Conservation (phyloP, 1,140 invertebrate genomes). For the Argopecten irradians region DNA sequence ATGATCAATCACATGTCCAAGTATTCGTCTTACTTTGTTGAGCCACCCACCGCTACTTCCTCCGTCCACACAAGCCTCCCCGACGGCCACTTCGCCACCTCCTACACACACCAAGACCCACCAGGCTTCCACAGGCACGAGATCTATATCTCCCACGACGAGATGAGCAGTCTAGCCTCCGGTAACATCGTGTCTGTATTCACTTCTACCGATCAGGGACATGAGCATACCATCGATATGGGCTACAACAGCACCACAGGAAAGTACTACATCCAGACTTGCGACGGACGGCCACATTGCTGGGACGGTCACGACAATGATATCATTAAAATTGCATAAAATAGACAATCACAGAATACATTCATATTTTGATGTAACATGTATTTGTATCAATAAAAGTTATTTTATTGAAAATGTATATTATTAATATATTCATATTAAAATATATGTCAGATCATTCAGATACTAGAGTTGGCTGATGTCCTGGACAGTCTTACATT, state of each 20-base stretch:
- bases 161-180: not conserved
- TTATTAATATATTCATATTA: not conserved
- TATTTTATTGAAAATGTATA: not conserved
- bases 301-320: slow-evolving; percentile 50
- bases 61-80: not conserved
- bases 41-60: slow-evolving; percentile 39
- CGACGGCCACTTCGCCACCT: slow-evolving; percentile 36
- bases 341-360: not conserved
- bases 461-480: too few relatives aligned
- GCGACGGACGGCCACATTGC: slow-evolving; percentile 28
- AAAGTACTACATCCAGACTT: not conserved
- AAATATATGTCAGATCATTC: not conserved
- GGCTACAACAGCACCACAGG: not conserved
- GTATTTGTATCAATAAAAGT: not conserved
- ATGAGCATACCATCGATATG: slow-evolving; percentile 49
- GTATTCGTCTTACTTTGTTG: slow-evolving; percentile 47
- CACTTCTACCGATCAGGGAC: slow-evolving; percentile 37
- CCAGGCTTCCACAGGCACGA: slow-evolving; percentile 46
- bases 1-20: slow-evolving; percentile 59
- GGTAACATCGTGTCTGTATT: slow-evolving; percentile 33
- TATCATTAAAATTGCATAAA: not conserved
- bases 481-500: too few relatives aligned
- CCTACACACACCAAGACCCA: slow-evolving; percentile 35
- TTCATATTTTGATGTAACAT: not conserved
- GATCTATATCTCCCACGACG: not conserved